Percentiles rank a stretch among this genome's conserved stretches.
Evolutionary conservation across 2,797 vertebrate genomes (phyloP).

Genomic region (Tragopan temminckii): DNA sequence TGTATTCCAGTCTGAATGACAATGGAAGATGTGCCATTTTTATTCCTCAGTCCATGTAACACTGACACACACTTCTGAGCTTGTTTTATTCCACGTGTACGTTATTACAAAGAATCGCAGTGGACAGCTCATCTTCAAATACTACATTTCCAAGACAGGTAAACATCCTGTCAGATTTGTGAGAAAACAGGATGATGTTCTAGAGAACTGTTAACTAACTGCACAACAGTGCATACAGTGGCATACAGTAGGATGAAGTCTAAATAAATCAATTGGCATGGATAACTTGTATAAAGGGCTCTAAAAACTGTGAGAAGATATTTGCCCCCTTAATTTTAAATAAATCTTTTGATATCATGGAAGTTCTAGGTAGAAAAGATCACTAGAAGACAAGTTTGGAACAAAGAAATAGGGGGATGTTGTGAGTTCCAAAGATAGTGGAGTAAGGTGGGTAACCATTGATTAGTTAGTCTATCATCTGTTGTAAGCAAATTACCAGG

Average conservation of each 20-base stretch:
- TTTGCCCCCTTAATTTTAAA: neutral
- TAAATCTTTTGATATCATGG: neutral
- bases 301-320: neutral
- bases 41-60: neutral
- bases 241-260: neutral
- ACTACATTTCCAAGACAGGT: neutral
- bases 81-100: neutral
- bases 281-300: neutral
- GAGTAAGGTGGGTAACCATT: neutral
- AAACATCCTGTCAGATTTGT: neutral
- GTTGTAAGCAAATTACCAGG: neutral
- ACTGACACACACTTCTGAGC: neutral
- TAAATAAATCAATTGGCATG: neutral
- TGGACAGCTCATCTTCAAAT: neutral
- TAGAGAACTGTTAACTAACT: neutral
- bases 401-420: neutral
- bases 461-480: neutral
- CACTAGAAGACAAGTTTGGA: neutral
- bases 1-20: neutral
- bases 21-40: neutral
- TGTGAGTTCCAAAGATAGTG: neutral
- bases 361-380: neutral
- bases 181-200: neutral
- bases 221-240: neutral
- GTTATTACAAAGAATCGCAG: neutral